phyloP scores from a whole-genome alignment of 2,113 vertebrate genomes.

The Corythaeola cristata region DNA sequence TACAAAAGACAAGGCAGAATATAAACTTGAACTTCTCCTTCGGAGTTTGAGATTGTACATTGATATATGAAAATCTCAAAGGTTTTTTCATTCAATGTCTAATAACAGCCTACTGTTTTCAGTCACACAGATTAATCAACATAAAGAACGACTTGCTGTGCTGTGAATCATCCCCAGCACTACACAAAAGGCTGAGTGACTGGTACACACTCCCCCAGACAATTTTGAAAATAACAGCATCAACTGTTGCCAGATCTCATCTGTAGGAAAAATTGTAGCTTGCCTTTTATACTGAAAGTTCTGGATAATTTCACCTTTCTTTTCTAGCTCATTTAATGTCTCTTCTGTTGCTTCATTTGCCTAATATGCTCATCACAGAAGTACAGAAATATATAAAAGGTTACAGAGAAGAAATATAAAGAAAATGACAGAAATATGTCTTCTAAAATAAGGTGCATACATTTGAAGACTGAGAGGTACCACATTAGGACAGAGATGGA shows the following conservation, averaged over 20 bases:
- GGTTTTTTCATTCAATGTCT: background rate
- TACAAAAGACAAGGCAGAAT: background rate
- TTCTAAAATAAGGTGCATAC: background rate
- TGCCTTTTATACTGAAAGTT: background rate
- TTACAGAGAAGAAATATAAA: background rate
- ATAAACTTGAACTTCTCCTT: background rate
- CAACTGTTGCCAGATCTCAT: constrained; percentile 42
- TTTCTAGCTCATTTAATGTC: background rate
- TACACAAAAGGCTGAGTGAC: constrained; percentile 54
- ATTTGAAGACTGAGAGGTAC: background rate
- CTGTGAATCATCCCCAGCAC: constrained; percentile 60
- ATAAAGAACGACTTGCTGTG: constrained; percentile 38
- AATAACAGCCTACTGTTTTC: constrained; percentile 60
- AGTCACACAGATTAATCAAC: constrained; percentile 46
- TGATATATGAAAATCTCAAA: background rate
- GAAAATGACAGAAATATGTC: background rate
- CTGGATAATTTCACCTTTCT: constrained; percentile 10
- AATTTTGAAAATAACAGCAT: constrained; percentile 66
- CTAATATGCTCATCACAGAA: background rate
- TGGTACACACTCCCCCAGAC: constrained; percentile 58
- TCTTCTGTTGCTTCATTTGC: background rate
- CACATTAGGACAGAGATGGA: background rate
- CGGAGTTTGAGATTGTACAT: background rate
- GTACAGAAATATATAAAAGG: background rate
- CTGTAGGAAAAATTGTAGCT: background rate